A percentile compares a stretch with the other conserved stretches of the same genome.
phyloP scores from a whole-genome alignment of 2,797 vertebrate genomes.

The Lerista edwardsae region DNA sequence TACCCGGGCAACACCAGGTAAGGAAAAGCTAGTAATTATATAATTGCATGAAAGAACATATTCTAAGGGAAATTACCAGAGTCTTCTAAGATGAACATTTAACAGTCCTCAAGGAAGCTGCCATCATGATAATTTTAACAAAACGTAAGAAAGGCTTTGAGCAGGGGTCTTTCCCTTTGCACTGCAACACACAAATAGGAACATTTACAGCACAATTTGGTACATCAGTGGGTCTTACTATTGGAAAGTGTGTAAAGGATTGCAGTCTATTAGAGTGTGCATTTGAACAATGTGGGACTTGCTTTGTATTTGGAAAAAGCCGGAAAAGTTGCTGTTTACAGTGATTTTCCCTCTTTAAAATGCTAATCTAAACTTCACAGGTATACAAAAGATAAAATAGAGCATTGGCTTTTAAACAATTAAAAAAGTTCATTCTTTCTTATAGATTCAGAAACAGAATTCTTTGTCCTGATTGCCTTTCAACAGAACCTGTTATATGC shows the following conservation, averaged over 20 bases:
- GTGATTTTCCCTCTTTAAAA: too few relatives aligned
- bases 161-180: conserved; percentile 14
- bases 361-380: neutral
- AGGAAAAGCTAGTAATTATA: too few relatives aligned
- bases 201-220: conserved; percentile 6
- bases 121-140: conserved; percentile 2
- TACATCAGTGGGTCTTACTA: neutral
- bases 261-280: too few relatives aligned
- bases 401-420: neutral
- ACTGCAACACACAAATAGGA: neutral
- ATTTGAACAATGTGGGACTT: too few relatives aligned
- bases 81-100: conserved; percentile 30
- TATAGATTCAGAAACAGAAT: neutral
- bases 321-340: neutral
- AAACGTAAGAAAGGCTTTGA: conserved; percentile 2
- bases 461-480: neutral
- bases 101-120: conserved; percentile 26
- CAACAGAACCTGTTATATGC: too few relatives aligned
- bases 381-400: neutral
- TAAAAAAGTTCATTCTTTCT: conserved; percentile 25
- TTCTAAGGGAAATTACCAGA: conserved; percentile 5
- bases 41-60: conserved; percentile 32
- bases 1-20: too few relatives aligned
- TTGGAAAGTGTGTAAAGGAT: too few relatives aligned
- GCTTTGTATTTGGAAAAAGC: neutral